Evolutionary conservation across 2,797 vertebrate species (phyloP), one percentile per base, ranked within the genome.

Genomic region (Crenichthys baileyi): DNA sequence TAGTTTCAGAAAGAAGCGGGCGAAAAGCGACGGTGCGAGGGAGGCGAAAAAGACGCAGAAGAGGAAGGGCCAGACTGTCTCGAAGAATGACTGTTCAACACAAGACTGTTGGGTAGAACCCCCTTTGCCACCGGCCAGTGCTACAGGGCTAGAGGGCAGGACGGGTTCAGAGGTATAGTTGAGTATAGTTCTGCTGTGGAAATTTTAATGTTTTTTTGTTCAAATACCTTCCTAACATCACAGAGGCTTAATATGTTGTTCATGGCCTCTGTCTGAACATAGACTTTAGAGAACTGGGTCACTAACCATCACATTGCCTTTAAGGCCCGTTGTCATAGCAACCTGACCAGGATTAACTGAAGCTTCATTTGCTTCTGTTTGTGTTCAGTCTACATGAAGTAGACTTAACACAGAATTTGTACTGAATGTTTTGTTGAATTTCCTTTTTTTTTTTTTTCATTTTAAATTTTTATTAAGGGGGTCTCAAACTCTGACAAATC

Each of bases 1-100:
- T 97, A 90, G 94, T 93, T 98, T 94, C 96, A 95, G 96, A 98
- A 96, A 97, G 94, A 95, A 94, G 92, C 96, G 97, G 95, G 79
- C 97, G 93, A 96, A 96, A 94, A 79, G 94, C 79, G 73, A 96
- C 95, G 0, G 96, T 95, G 9, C 94, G 94, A 91, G 96, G 95
- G 26, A 95, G 95, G 70, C 95, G 96, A 96, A 98, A 97, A 97
- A 97, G 97, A 93, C 96, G 96, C 11, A 91, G 96, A 97, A 97
- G 97, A 96, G 97, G 97, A 97, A 97, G 97, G 93, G 95, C 94
- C 77, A 94, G 96, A 50, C 92, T 97, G 93, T 95, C 95, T 18
- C 95, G 95, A 51, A 94, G 92, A 88, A 95, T 97, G 96, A 96
- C 93, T 0, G 88, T 90, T 56, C 95, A 72, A 24, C 93, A 90